Evolutionary conservation across 2,113 vertebrate genomes (phyloP).

Genomic region (Leucosticte australis): DNA sequence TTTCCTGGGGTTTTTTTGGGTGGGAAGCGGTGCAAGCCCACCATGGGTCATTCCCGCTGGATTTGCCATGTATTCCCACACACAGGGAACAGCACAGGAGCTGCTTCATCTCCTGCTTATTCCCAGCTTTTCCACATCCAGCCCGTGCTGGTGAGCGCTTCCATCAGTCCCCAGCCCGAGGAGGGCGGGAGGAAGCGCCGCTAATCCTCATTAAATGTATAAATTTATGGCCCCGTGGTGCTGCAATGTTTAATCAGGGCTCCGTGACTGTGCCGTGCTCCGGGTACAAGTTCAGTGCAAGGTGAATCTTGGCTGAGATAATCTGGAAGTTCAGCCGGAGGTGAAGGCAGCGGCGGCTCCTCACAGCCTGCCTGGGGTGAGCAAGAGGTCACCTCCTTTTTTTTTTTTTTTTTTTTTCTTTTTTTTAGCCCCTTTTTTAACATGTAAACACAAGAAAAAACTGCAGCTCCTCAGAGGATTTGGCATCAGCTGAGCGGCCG

Average conservation of each 20-base stretch:
- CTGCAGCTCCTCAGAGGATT: slow-evolving; percentile 53
- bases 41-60: accelerated
- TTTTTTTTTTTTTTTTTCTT: background rate
- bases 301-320: slow-evolving; percentile 83
- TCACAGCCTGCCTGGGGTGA: slow-evolving; percentile 71
- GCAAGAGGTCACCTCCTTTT: slow-evolving; percentile 61
- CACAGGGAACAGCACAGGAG: background rate
- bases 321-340: slow-evolving; percentile 85
- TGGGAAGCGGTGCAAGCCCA: accelerated
- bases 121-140: background rate
- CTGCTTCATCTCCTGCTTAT: background rate
- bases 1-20: background rate
- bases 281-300: slow-evolving; percentile 80
- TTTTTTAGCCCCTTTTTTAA: slow-evolving; percentile 24
- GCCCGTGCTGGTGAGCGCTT: accelerated
- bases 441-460: slow-evolving; percentile 70
- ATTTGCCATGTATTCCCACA: accelerated
- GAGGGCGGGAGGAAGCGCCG: slow-evolving; percentile 60
- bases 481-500: slow-evolving; percentile 43
- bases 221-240: slow-evolving; percentile 57
- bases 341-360: slow-evolving; percentile 80
- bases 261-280: slow-evolving; percentile 26
- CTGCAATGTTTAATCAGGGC: slow-evolving; percentile 72
- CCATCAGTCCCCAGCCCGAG: background rate
- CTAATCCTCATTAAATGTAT: slow-evolving; percentile 59